Evolutionary conservation across 2,113 vertebrate species (phyloP).

Genomic region (Caretta caretta): DNA sequence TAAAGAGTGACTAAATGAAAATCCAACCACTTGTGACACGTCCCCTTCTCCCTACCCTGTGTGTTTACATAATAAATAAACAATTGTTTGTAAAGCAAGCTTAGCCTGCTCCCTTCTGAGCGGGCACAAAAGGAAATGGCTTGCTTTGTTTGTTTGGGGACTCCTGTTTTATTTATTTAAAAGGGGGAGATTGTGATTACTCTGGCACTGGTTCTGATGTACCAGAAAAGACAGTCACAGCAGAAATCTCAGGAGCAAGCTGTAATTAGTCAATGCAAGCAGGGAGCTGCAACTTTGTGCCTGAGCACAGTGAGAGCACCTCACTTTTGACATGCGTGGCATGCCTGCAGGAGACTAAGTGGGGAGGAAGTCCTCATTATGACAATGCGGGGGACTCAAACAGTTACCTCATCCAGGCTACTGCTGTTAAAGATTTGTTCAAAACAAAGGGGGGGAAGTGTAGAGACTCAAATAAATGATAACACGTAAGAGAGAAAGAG

Average conservation of each 20-base stretch:
- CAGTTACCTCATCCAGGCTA: not conserved
- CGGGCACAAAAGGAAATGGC: not conserved
- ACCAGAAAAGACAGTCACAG: slow-evolving; percentile 24
- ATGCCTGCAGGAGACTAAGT: not conserved
- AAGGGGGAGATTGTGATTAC: not conserved
- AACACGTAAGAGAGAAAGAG: not conserved
- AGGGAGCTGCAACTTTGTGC: slow-evolving; percentile 52
- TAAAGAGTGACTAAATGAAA: slow-evolving; percentile 42
- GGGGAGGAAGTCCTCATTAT: not conserved
- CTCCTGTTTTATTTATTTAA: not conserved
- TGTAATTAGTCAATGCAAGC: slow-evolving; percentile 62
- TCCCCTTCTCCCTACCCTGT: not conserved
- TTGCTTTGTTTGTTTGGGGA: not conserved
- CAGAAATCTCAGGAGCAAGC: slow-evolving; percentile 24
- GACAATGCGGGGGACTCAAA: not conserved
- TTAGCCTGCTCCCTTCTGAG: not conserved
- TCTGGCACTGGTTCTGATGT: not conserved
- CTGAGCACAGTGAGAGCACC: slow-evolving; percentile 31
- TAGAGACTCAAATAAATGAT: not conserved
- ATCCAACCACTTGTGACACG: slow-evolving; percentile 19
- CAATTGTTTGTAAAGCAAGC: not conserved
- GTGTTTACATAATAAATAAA: not conserved
- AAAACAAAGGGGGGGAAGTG: not conserved
- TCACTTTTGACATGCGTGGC: not conserved
- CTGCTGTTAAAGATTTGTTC: not conserved